phyloP scores from a whole-genome alignment of 1,140 invertebrate species.

The Contarinia nasturtii region DNA sequence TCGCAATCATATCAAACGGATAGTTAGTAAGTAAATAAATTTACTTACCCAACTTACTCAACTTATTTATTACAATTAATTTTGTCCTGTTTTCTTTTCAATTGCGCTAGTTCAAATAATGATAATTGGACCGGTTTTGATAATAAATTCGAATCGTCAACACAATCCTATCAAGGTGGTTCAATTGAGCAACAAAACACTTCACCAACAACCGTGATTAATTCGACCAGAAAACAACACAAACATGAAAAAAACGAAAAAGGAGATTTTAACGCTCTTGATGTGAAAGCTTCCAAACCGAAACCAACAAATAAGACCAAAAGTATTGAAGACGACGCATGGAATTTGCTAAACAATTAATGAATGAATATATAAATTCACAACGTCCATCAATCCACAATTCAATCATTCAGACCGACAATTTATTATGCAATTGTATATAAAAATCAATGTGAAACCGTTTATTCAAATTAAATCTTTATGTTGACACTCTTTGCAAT shows the following conservation, averaged over 20 bases:
- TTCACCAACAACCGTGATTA: not conserved
- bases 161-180: constrained; percentile 5
- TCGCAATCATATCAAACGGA: no score
- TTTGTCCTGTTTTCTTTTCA: not conserved
- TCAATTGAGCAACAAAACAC: constrained; percentile 9
- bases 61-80: not conserved
- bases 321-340: constrained; percentile 32
- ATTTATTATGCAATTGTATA: no score
- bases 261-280: constrained; percentile 28
- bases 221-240: constrained; percentile 5
- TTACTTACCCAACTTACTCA: not conserved
- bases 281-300: constrained; percentile 23
- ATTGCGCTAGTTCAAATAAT: not conserved
- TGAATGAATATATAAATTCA: no score
- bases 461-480: no score
- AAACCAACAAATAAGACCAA: constrained; percentile 15
- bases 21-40: no score
- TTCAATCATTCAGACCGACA: no score
- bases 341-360: constrained; percentile 34
- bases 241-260: constrained; percentile 19
- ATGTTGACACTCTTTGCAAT: no score
- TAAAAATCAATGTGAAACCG: no score
- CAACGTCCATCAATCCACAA: no score
- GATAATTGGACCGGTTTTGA: constrained; percentile 7
- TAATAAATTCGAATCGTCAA: not conserved